These are phyloP conservation scores for Notospermus geniculatus DNA, from an alignment of 1,140 invertebrate genomes.

Conservation along the genomic window DNA sequence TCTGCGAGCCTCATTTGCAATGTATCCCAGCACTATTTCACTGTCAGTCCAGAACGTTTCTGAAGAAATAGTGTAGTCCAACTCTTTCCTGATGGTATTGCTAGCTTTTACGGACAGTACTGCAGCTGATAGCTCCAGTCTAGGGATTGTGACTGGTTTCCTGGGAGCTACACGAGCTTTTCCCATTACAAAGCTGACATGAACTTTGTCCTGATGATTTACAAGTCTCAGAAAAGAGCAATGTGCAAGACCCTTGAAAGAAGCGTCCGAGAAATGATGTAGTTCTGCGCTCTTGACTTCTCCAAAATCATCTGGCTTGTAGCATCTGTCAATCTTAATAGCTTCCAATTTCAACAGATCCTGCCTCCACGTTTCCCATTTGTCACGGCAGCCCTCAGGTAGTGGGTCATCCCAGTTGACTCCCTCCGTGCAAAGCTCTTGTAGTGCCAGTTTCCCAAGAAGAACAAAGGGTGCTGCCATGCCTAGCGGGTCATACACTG, in stretches of 20 bases:
- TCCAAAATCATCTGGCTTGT: slow-evolving; percentile 25
- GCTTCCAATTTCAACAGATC: slow-evolving; percentile 14
- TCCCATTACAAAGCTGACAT: slow-evolving; percentile 23
- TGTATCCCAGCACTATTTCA: slow-evolving; percentile 17
- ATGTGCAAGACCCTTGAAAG: slow-evolving; percentile 24
- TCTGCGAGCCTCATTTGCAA: slow-evolving; percentile 21
- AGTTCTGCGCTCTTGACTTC: slow-evolving; percentile 1
- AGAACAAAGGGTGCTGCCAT: slow-evolving; percentile 27
- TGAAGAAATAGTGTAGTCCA: slow-evolving; percentile 4
- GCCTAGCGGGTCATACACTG: slow-evolving; percentile 31
- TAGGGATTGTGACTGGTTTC: slow-evolving; percentile 22
- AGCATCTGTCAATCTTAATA: slow-evolving; percentile 15
- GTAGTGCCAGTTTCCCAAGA: slow-evolving; percentile 25
- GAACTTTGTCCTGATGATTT: slow-evolving; percentile 13
- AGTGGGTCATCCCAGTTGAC: slow-evolving; percentile 22
- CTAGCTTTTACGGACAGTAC: slow-evolving; percentile 25
- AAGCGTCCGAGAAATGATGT: slow-evolving; percentile 34
- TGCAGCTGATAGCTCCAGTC: slow-evolving; percentile 28
- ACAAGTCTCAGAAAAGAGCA: slow-evolving; percentile 26
- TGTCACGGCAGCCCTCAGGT: neutral
- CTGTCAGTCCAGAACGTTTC: slow-evolving; percentile 27
- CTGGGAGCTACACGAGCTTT: slow-evolving; percentile 27
- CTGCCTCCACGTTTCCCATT: slow-evolving; percentile 20
- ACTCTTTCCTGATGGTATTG: slow-evolving; percentile 15
- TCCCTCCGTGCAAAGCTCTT: slow-evolving; percentile 25